Conservation (phyloP, 2,888 invertebrate species). For the Hirtodrosophila cameraria region DNA sequence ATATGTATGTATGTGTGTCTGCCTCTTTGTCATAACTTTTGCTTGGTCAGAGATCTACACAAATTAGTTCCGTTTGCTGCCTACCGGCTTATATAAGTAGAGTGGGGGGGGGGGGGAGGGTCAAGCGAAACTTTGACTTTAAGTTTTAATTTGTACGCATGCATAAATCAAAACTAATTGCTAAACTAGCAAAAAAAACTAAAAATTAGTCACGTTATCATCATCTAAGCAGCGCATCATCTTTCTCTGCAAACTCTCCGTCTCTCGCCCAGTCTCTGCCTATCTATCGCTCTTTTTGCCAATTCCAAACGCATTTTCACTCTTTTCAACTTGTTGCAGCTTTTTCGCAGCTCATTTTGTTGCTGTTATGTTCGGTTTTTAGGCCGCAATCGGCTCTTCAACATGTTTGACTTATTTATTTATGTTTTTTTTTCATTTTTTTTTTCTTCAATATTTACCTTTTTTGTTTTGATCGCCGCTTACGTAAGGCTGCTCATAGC, state of each 20-base stretch:
- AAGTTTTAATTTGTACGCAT: conserved; percentile 46
- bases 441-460: conserved; percentile 73
- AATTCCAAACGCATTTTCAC: conserved; percentile 5
- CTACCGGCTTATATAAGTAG: conserved; percentile 62
- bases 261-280: conserved; percentile 1
- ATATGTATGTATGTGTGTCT: conserved; percentile 10
- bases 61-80: conserved; percentile 65
- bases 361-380: conserved; percentile 16
- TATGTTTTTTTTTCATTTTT: conserved; percentile 39
- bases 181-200: conserved; percentile 14
- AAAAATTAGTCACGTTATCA: conserved; percentile 40
- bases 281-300: conserved; percentile 5
- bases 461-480: conserved; percentile 75
- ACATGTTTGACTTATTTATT: conserved; percentile 65
- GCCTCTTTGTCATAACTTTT: conserved; percentile 7
- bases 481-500: conserved; percentile 61
- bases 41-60: conserved; percentile 22
- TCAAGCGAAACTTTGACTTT: conserved; percentile 54
- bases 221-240: conserved; percentile 28
- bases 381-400: conserved; percentile 42
- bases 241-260: conserved; percentile 2
- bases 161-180: conserved; percentile 35
- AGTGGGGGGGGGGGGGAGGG: too few species aligned
- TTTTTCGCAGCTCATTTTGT: conserved; percentile 37
- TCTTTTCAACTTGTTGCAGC: conserved; percentile 8